Evolutionary conservation across 2,113 vertebrate species (phyloP).

Genomic region (Alethe diademata): DNA sequence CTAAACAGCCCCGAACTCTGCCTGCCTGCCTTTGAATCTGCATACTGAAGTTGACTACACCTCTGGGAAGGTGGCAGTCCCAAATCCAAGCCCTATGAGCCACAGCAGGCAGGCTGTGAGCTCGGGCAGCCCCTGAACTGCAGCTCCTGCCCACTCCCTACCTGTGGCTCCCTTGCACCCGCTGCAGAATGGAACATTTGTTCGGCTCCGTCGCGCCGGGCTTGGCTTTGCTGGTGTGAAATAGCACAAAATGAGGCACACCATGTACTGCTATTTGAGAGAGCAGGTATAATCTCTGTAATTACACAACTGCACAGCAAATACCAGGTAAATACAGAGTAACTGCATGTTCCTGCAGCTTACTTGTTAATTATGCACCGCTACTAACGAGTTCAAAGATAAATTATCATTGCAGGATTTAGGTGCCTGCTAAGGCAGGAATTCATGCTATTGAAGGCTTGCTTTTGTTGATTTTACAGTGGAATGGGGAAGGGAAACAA

Average conservation of each 20-base stretch:
- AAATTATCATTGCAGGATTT: conserved; percentile 16
- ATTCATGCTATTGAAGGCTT: not conserved
- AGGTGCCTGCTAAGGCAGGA: not conserved
- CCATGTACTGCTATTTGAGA: not conserved
- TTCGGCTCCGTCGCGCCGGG: not conserved
- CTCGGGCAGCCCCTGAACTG: not conserved
- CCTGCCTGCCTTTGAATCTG: not conserved
- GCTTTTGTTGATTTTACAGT: not conserved
- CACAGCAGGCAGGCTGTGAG: not conserved
- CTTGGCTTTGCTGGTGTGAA: not conserved
- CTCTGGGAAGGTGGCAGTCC: not conserved
- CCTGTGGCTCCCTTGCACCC: not conserved
- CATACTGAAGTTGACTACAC: not conserved
- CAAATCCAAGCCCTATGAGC: not conserved
- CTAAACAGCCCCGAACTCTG: not conserved
- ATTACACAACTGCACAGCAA: not conserved
- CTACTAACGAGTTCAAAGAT: conserved; percentile 11
- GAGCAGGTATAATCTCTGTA: not conserved
- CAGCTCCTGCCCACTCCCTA: not conserved
- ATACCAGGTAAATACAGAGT: not conserved
- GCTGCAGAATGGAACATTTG: not conserved
- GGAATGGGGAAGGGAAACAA: not conserved
- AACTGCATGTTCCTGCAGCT: not conserved
- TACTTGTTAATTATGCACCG: conserved; percentile 14
- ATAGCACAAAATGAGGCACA: not conserved